Evolutionary conservation across 2,797 vertebrate genomes (phyloP).

Genomic region (Chiloscyllium punctatum): DNA sequence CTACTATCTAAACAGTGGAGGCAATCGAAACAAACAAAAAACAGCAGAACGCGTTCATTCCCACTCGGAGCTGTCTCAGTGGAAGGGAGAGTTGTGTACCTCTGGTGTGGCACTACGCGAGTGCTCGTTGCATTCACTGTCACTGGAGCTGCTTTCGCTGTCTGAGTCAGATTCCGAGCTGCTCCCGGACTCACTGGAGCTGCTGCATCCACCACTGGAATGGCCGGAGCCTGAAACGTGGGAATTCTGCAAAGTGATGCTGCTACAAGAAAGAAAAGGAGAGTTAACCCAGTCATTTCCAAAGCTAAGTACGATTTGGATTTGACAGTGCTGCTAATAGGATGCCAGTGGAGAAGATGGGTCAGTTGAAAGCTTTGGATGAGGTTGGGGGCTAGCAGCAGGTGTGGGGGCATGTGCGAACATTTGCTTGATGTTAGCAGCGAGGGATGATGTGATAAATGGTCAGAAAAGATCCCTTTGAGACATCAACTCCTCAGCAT

Average conservation of each 20-base stretch:
- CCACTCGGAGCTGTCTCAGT: too few species aligned
- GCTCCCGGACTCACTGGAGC: constrained; percentile 83
- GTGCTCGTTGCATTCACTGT: constrained; percentile 76
- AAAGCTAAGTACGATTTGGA: background rate
- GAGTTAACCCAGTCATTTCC: background rate
- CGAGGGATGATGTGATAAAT: background rate
- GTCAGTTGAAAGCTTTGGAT: too few species aligned
- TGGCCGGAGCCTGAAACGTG: constrained; percentile 50
- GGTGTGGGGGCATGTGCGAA: background rate
- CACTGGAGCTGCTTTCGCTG: constrained; percentile 81
- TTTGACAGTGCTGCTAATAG: rapidly evolving
- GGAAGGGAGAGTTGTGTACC: constrained; percentile 51
- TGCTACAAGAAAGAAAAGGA: constrained; percentile 45
- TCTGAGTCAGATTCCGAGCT: constrained; percentile 82
- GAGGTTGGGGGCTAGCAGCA: too few species aligned
- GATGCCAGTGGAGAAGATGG: background rate
- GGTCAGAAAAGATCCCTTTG: background rate
- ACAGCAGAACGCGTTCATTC: background rate
- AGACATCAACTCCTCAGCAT: background rate
- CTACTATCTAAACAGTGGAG: background rate
- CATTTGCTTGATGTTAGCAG: background rate
- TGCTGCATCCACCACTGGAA: constrained; percentile 66
- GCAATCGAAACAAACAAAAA: background rate
- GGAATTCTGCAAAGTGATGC: constrained; percentile 47
- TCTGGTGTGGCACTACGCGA: constrained; percentile 71